A percentile compares a stretch with the other conserved stretches of the same genome.
These are phyloP conservation scores for Tragelaphus imberbis DNA, from an alignment of 2,113 vertebrate species.

Conservation along the genomic window DNA sequence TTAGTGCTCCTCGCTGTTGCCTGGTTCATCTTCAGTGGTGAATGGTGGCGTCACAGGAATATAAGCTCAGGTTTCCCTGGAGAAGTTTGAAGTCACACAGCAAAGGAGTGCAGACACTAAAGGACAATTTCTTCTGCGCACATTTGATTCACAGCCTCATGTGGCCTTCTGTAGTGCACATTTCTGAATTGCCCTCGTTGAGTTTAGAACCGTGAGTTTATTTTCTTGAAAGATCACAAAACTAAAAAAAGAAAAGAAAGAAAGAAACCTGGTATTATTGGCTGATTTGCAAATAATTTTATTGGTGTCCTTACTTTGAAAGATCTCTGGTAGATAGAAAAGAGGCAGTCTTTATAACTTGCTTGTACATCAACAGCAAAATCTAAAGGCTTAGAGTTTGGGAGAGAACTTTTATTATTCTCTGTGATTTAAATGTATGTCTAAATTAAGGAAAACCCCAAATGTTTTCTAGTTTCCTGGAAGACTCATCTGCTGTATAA, in stretches of 20 bases:
- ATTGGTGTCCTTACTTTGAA: neutral
- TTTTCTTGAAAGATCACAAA: constrained; percentile 2
- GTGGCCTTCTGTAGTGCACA: neutral
- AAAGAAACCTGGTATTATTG: neutral
- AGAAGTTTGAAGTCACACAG: neutral
- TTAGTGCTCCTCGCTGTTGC: fast-evolving
- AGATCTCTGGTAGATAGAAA: neutral
- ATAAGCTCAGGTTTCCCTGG: neutral
- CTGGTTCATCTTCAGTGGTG: neutral
- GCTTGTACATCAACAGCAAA: neutral
- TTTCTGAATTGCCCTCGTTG: neutral
- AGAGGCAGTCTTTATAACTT: neutral
- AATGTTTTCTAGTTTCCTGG: neutral
- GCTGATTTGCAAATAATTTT: neutral
- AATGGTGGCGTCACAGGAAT: neutral
- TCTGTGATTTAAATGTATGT: neutral
- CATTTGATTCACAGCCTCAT: neutral
- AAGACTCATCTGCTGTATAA: neutral
- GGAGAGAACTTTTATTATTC: neutral
- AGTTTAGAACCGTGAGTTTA: neutral
- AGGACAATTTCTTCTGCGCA: neutral
- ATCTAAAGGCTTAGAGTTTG: neutral
- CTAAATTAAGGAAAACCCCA: constrained; percentile 1
- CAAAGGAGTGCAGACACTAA: neutral
- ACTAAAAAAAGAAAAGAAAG: neutral